phyloP scores from a whole-genome alignment of 2,113 vertebrate species.

The Pimephales promelas region DNA sequence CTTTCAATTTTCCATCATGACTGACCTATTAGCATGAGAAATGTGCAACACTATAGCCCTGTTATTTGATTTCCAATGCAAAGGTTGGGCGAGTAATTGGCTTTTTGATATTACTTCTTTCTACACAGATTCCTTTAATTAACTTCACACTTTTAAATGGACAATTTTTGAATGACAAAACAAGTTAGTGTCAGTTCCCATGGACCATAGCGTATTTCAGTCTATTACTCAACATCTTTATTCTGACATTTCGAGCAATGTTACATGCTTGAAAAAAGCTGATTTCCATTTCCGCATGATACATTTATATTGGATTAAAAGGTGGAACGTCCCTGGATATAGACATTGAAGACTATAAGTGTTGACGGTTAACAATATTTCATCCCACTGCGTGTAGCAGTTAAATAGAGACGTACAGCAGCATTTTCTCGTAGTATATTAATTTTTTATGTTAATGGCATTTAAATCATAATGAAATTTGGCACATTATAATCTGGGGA shows the following conservation, averaged over 20 bases:
- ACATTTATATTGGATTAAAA: slow-evolving; percentile 5
- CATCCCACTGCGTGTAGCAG: neutral
- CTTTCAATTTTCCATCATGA: slow-evolving; percentile 43
- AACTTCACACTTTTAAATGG: slow-evolving; percentile 56
- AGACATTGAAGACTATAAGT: neutral
- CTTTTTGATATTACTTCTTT: slow-evolving; percentile 60
- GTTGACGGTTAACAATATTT: slow-evolving; percentile 1
- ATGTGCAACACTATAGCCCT: slow-evolving; percentile 40
- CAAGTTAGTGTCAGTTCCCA: slow-evolving; percentile 46
- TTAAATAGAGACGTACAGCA: neutral
- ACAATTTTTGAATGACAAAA: slow-evolving; percentile 35
- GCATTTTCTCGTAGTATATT: neutral
- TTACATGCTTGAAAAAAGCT: neutral
- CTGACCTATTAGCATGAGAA: slow-evolving; percentile 51
- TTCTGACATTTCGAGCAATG: slow-evolving; percentile 5
- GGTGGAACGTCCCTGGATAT: neutral
- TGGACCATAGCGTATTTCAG: neutral
- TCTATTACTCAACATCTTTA: neutral
- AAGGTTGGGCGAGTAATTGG: slow-evolving; percentile 62
- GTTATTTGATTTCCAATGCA: slow-evolving; percentile 56
- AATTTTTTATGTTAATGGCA: neutral
- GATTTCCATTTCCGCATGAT: neutral
- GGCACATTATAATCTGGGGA: slow-evolving; percentile 1
- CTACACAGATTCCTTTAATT: slow-evolving; percentile 60
- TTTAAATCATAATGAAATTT: neutral